Evolutionary conservation across 2,113 vertebrate genomes (phyloP).

Genomic region (Xiphophorus maculatus): DNA sequence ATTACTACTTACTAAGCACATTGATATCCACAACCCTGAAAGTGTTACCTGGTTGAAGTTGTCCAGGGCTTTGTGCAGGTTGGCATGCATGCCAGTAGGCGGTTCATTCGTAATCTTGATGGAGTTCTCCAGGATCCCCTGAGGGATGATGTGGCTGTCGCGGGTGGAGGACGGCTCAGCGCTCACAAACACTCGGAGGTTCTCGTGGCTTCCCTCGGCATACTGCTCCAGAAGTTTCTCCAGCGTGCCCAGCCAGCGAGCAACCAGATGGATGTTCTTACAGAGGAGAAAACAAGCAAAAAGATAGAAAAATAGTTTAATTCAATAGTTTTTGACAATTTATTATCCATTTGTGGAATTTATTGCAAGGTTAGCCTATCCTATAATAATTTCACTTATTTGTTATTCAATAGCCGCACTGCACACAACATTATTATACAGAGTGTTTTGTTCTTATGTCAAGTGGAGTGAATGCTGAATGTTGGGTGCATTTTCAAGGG

Average conservation of each 20-base stretch:
- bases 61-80: constrained; percentile 94
- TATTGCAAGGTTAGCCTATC: too few relatives aligned
- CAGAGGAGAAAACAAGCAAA: constrained; percentile 2
- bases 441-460: too few relatives aligned
- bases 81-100: constrained; percentile 89
- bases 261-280: constrained; percentile 95
- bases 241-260: constrained; percentile 89
- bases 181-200: constrained; percentile 90
- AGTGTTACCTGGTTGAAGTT: constrained; percentile 93
- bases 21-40: not conserved
- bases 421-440: too few relatives aligned
- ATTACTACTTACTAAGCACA: not conserved
- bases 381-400: too few relatives aligned
- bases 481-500: not conserved
- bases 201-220: constrained; percentile 80
- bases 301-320: not conserved
- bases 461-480: not conserved
- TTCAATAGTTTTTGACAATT: not conserved
- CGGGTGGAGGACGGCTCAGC: constrained; percentile 87
- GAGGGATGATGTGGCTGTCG: constrained; percentile 89
- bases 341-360: too few relatives aligned
- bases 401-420: too few relatives aligned
- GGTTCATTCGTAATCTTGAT: constrained; percentile 96
- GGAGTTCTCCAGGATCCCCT: constrained; percentile 93
- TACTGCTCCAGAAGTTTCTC: constrained; percentile 92